Evolutionary conservation across 1,140 invertebrate species (phyloP).

Genomic region (Lasaia peninsularis): DNA sequence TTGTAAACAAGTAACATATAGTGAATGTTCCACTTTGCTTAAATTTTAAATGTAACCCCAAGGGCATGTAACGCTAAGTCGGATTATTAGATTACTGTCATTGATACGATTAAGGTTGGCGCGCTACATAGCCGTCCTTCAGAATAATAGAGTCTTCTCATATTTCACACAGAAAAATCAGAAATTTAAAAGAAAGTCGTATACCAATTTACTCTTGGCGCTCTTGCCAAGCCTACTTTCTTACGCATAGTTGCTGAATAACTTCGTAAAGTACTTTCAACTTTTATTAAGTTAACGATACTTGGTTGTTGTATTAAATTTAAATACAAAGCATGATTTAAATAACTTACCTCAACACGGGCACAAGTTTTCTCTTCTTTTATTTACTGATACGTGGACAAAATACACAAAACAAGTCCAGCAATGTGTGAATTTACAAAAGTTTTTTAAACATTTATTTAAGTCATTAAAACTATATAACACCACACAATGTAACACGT

Average conservation of each 20-base stretch:
- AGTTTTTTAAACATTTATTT: conserved; percentile 11
- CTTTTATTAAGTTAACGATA: neutral
- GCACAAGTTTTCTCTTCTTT: neutral
- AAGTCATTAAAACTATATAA: neutral
- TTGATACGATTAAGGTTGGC: conserved; percentile 3
- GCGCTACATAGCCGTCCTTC: neutral
- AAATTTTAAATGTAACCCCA: neutral
- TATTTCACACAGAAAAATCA: neutral
- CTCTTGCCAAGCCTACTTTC: conserved; percentile 1
- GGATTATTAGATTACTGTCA: conserved; percentile 4
- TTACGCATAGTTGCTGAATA: neutral
- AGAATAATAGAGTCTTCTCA: neutral
- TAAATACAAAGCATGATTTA: neutral
- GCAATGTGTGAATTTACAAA: conserved; percentile 4
- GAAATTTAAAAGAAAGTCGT: conserved; percentile 4
- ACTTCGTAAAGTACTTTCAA: neutral
- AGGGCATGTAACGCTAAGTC: neutral
- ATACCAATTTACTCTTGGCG: neutral
- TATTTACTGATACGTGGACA: conserved; percentile 11
- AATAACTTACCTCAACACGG: conserved; percentile 1
- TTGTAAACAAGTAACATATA: no score
- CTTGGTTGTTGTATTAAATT: neutral
- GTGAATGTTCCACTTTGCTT: no score
- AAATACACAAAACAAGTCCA: conserved; percentile 10
- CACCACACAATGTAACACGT: conserved; percentile 5